A percentile compares a stretch with the other conserved stretches of the same genome.
Conservation (phyloP, 2,888 invertebrate genomes). For the Acanthacorydalis orientalis region DNA sequence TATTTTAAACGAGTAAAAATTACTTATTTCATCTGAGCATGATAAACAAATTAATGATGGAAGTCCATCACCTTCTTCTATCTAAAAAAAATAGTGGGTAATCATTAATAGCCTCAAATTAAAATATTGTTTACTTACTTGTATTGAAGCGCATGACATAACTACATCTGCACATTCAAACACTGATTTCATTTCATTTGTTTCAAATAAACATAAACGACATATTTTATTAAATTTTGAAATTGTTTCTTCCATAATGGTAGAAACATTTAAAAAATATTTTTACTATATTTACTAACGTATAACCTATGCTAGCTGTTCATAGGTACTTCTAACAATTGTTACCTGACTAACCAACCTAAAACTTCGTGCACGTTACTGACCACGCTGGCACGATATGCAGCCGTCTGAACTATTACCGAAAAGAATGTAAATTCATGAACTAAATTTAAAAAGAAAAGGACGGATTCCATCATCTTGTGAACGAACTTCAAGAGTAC, state of each 20-base stretch:
- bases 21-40: slow-evolving; percentile 15
- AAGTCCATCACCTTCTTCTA: slow-evolving; percentile 14
- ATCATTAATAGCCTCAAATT: background rate
- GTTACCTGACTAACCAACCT: too few species aligned
- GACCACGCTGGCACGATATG: too few species aligned
- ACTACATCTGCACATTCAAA: slow-evolving; percentile 18
- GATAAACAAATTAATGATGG: slow-evolving; percentile 17
- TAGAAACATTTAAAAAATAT: too few species aligned
- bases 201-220: slow-evolving; percentile 28
- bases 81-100: slow-evolving; percentile 10
- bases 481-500: too few species aligned
- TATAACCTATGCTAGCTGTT: too few species aligned
- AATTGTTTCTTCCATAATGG: background rate
- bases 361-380: too few species aligned
- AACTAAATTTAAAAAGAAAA: too few species aligned
- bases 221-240: slow-evolving; percentile 22
- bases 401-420: too few species aligned
- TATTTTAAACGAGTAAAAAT: slow-evolving; percentile 16
- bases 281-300: too few species aligned
- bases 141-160: slow-evolving; percentile 17
- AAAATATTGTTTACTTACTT: slow-evolving; percentile 10
- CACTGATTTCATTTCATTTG: slow-evolving; percentile 23
- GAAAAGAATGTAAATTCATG: too few species aligned
- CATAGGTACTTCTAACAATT: too few species aligned
- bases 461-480: too few species aligned